Conservation (phyloP, 1,140 invertebrate genomes). For the Stenopsyche tienmushanensis region DNA sequence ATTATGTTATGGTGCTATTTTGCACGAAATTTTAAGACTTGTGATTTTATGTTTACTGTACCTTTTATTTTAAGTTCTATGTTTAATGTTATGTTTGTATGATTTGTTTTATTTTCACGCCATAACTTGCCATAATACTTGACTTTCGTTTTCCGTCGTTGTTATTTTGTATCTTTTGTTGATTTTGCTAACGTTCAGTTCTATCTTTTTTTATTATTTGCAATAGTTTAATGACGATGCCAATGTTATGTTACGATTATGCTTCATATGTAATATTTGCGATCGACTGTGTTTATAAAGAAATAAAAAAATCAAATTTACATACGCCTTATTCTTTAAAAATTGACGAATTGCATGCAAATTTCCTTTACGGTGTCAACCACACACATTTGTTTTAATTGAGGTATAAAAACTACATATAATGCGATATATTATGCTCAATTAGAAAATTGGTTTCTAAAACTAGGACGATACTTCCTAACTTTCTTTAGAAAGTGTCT, state of each 20-base stretch:
- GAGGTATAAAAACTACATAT: too few species aligned
- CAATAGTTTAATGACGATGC: slow-evolving; percentile 35
- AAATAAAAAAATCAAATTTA: slow-evolving; percentile 14
- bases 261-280: slow-evolving; percentile 30
- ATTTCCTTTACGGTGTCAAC: too few species aligned
- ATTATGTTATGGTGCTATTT: slow-evolving; percentile 27
- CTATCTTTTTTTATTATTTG: slow-evolving; percentile 11
- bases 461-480: too few species aligned
- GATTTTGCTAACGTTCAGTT: slow-evolving; percentile 12
- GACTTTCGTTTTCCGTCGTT: slow-evolving; percentile 25
- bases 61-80: slow-evolving; percentile 34
- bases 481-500: too few species aligned
- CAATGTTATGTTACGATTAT: slow-evolving; percentile 40
- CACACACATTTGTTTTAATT: too few species aligned
- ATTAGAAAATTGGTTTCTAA: too few species aligned
- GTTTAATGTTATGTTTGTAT: slow-evolving; percentile 31
- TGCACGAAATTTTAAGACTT: slow-evolving; percentile 35
- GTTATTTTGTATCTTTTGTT: slow-evolving; percentile 25
- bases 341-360: not conserved
- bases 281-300: slow-evolving; percentile 19
- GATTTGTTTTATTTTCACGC: slow-evolving; percentile 28
- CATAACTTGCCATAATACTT: slow-evolving; percentile 36
- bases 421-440: too few species aligned
- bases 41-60: slow-evolving; percentile 39
- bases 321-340: not conserved